Conservation (phyloP, 2,888 invertebrate species). For the Gymnoscelis rufifasciata region DNA sequence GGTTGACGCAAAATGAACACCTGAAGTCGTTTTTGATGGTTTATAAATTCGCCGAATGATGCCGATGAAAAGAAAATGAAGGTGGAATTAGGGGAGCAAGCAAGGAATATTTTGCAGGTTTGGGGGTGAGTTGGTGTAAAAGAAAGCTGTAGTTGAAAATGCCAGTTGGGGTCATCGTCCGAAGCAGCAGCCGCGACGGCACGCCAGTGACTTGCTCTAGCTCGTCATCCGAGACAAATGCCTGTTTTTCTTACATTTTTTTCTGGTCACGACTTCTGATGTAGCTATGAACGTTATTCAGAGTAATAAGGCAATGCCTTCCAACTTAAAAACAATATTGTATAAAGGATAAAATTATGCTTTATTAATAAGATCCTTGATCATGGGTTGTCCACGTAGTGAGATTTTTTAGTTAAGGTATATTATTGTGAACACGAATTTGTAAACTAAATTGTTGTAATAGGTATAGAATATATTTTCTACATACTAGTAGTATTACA, state of each 20-base stretch:
- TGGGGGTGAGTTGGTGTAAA: not conserved
- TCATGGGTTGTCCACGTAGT: no score
- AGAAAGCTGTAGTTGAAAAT: conserved; percentile 44
- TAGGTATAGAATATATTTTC: no score
- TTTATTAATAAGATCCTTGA: no score
- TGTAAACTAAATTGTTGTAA: no score
- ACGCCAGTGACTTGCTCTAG: conserved; percentile 39
- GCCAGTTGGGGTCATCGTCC: conserved; percentile 57
- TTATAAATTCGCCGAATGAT: conserved; percentile 5
- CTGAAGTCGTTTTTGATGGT: conserved; percentile 5
- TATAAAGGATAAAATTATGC: no score
- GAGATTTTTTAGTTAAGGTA: no score
- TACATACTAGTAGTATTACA: no score
- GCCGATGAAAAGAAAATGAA: conserved; percentile 1
- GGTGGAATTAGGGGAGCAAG: conserved; percentile 3
- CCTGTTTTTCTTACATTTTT: conserved; percentile 49
- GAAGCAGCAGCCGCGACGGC: conserved; percentile 49
- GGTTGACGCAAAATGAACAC: conserved; percentile 1
- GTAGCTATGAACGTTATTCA: conserved; percentile 36
- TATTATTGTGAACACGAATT: no score
- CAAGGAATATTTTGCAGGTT: not conserved
- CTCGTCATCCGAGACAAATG: conserved; percentile 66
- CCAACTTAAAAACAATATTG: conserved; percentile 28
- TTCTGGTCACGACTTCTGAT: conserved; percentile 47
- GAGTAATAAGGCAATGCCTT: conserved; percentile 30